Percentiles rank a stretch among this genome's conserved stretches.
phyloP scores from a whole-genome alignment of 2,888 invertebrate genomes.

The Perizoma affinitatum region DNA sequence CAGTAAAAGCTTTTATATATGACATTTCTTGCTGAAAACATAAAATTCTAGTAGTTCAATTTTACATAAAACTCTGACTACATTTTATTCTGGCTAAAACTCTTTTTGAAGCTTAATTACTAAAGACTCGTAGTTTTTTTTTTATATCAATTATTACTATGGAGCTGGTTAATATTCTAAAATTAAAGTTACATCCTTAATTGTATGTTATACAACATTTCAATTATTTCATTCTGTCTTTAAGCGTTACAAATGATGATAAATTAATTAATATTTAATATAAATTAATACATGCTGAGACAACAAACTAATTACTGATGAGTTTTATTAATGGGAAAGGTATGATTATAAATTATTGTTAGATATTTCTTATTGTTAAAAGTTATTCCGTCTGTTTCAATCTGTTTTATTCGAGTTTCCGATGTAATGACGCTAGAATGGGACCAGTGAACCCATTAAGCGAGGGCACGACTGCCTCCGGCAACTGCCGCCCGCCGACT shows the following conservation, averaged over 20 bases:
- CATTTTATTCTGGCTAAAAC: no score
- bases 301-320: constrained; percentile 19
- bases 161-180: constrained; percentile 3
- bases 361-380: no score
- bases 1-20: no score
- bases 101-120: no score
- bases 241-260: constrained; percentile 33
- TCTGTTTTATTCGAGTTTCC: constrained; percentile 50
- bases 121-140: no score
- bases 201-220: constrained; percentile 29
- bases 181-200: constrained; percentile 23
- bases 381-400: constrained; percentile 38
- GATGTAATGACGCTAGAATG: constrained; percentile 57
- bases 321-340: constrained; percentile 1
- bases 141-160: no score
- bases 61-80: no score
- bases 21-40: no score
- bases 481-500: constrained; percentile 68
- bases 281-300: constrained; percentile 2
- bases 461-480: constrained; percentile 69
- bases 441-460: constrained; percentile 67
- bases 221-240: constrained; percentile 14
- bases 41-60: no score
- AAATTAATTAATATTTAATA: constrained; percentile 33
- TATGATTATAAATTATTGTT: no score